Conservation (phyloP, 2,113 vertebrate species). For the Limnothrissa miodon region DNA sequence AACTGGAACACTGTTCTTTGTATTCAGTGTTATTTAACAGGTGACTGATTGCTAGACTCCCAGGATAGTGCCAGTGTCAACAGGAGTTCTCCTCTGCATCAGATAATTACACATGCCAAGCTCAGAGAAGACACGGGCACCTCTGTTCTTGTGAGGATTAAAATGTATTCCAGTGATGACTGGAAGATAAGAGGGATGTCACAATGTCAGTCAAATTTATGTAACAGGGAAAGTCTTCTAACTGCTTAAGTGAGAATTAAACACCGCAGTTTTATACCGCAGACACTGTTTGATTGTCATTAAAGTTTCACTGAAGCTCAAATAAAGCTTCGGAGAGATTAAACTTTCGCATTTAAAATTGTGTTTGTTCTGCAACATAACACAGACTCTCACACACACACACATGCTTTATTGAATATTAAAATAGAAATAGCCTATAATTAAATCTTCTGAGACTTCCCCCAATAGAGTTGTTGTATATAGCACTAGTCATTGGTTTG, state of each 20-base stretch:
- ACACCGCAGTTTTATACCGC: not conserved
- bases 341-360: not conserved
- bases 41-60: not conserved
- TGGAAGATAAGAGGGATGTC: not conserved
- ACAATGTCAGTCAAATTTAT: constrained; percentile 1
- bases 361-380: not conserved
- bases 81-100: not conserved
- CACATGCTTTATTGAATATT: constrained; percentile 46
- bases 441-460: constrained; percentile 43
- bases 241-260: not conserved
- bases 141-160: not conserved
- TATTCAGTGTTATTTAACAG: not conserved
- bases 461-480: constrained; percentile 27
- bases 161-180: not conserved
- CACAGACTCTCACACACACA: constrained; percentile 11
- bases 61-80: not conserved
- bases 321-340: constrained; percentile 22
- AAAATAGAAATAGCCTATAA: constrained; percentile 61
- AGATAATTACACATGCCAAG: not conserved
- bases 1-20: not conserved
- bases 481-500: constrained; percentile 49
- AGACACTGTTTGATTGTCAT: not conserved
- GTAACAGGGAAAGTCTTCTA: not conserved
- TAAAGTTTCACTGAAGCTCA: constrained; percentile 21
- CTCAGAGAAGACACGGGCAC: not conserved